Conservation (phyloP, 2,113 vertebrate genomes). For the Dromaius novaehollandiae region DNA sequence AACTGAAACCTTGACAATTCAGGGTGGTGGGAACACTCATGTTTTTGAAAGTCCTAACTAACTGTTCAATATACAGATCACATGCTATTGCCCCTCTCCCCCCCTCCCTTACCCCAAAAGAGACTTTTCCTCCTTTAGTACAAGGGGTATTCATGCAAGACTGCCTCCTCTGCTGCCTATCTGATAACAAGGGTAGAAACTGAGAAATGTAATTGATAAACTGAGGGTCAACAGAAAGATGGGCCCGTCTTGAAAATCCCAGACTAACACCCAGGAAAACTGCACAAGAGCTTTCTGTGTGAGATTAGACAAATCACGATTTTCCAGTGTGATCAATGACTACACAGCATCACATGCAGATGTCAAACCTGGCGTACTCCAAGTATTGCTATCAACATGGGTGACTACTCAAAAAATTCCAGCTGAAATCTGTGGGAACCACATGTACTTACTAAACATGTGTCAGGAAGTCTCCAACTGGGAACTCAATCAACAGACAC, state of each 20-base stretch:
- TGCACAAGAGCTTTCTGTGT: not conserved
- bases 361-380: not conserved
- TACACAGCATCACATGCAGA: not conserved
- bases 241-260: not conserved
- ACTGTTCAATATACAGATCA: no score
- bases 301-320: not conserved
- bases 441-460: fast-evolving
- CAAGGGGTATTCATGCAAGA: not conserved
- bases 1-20: no score
- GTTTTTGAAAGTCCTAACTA: no score
- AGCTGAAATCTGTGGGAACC: not conserved
- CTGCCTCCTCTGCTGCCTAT: not conserved
- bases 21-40: no score
- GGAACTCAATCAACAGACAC: not conserved
- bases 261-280: not conserved
- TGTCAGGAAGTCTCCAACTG: not conserved
- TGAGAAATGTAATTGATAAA: not conserved
- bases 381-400: not conserved
- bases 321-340: not conserved
- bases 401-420: not conserved
- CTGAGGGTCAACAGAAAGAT: not conserved
- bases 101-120: no score
- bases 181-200: not conserved
- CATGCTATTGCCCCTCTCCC: no score
- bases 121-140: no score